Evolutionary conservation across 2,797 vertebrate genomes (phyloP).

Genomic region (Acipenser transmontanus): DNA sequence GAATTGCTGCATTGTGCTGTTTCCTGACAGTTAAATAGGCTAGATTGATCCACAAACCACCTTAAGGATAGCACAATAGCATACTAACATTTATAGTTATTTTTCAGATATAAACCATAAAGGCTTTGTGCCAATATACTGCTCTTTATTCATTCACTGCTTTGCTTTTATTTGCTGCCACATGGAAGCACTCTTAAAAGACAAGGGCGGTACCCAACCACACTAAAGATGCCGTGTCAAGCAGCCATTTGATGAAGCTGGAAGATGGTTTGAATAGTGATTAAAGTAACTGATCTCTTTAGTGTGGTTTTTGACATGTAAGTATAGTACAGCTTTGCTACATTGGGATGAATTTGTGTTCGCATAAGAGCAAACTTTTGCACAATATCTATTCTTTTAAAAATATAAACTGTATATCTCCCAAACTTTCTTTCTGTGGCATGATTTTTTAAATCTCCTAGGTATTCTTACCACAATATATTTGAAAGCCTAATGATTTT

Average conservation of each 20-base stretch:
- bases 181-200: conserved; percentile 6
- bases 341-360: neutral
- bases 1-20: neutral
- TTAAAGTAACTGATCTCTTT: conserved; percentile 18
- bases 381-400: conserved; percentile 9
- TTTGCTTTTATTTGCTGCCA: neutral
- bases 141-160: neutral
- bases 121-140: conserved; percentile 5
- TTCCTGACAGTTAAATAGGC: conserved; percentile 10
- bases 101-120: conserved; percentile 1
- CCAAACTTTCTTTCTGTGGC: too few species aligned
- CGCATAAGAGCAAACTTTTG: conserved; percentile 6
- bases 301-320: conserved; percentile 19
- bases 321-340: conserved; percentile 15
- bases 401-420: too few species aligned
- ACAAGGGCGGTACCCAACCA: conserved; percentile 13
- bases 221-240: conserved; percentile 6
- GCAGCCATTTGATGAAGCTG: conserved; percentile 18
- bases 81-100: neutral
- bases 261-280: conserved; percentile 20
- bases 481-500: too few species aligned
- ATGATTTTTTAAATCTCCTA: too few species aligned
- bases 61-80: neutral
- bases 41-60: neutral
- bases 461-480: too few species aligned